These are phyloP conservation scores for Amitus sp. DNA, from an alignment of 2,888 invertebrate species.

Conservation along the genomic window DNA sequence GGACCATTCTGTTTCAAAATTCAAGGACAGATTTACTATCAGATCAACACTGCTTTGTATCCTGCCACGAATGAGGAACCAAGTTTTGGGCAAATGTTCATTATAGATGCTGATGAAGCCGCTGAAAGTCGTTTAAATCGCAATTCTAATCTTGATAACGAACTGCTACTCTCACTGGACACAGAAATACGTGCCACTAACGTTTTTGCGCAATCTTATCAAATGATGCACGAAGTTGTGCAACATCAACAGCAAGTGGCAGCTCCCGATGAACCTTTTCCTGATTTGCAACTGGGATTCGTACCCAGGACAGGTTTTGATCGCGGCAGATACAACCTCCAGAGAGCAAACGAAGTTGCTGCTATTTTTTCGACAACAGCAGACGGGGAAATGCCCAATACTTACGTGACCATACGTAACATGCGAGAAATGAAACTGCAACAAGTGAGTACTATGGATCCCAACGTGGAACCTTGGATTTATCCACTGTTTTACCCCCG, in stretches of 20 bases:
- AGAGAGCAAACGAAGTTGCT: conserved; percentile 22
- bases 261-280: not conserved
- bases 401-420: conserved; percentile 35
- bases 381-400: conserved; percentile 38
- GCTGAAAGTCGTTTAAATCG: conserved; percentile 13
- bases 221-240: conserved; percentile 37
- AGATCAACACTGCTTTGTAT: conserved; percentile 35
- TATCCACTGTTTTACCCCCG: conserved; percentile 21
- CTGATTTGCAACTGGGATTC: conserved; percentile 30
- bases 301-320: conserved; percentile 36
- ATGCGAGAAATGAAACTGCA: conserved; percentile 29
- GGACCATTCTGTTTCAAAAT: conserved; percentile 33
- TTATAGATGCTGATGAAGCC: conserved; percentile 28
- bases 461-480: conserved; percentile 35
- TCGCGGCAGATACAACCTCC: conserved; percentile 15
- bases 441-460: conserved; percentile 32
- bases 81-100: conserved; percentile 30
- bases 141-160: conserved; percentile 18
- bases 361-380: conserved; percentile 37
- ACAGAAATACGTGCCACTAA: conserved; percentile 26
- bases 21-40: conserved; percentile 37
- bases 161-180: conserved; percentile 24
- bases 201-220: conserved; percentile 30
- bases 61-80: conserved; percentile 24
- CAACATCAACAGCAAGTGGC: conserved; percentile 10